Base-by-base conservation (phyloP, 2,797 vertebrate species). In the Typhlichthys eigenmanni region DNA sequence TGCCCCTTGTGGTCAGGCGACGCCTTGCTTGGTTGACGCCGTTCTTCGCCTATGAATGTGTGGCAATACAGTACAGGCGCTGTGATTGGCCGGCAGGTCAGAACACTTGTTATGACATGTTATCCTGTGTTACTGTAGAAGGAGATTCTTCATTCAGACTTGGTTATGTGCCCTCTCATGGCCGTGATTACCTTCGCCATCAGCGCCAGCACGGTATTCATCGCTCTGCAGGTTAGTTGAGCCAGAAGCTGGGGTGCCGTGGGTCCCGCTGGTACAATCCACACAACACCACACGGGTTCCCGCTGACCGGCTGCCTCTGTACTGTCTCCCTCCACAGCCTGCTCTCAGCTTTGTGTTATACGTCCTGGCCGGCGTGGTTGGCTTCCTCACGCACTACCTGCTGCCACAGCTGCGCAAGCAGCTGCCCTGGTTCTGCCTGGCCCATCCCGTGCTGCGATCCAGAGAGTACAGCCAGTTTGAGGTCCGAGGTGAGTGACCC, bases 181-280 rank as follows among this genome's bases (percentile, higher is more conserved):
- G 95, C 95, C 0, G 93, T 96, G 56, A 94, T 96, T 51, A 96
- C 94, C 60, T 96, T 96, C 0, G 95, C 95, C 81, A 91, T 96
- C 88, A 96, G 95, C 63, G 95, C 95, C 89, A 96, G 95, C 92
- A 96, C 95, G 0, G 95, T 96, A 78, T 96, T 96, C 84, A 95
- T 96, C 3, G 95, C 95, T 70, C 87, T 96, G 61, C 95, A 96
- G 88, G 95, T 96, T 50, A 57, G 93, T 87, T 29, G 14, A 43
- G 66, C 29, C 43, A n/a, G 11, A 3, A 8, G 67, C 71, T 16
- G 11, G 43, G 45, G 54, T 60, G 47, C 45, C 68, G 0, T 45
- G 50, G 24, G 56, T 60, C 48, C 47, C 68, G 0, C 19, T 59
- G n/a, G 53, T 29, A 3, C 13, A 38, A 12, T 5, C 66, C 11